Conservation (phyloP, 1,140 invertebrate genomes). For the Tetramorium simillimum region DNA sequence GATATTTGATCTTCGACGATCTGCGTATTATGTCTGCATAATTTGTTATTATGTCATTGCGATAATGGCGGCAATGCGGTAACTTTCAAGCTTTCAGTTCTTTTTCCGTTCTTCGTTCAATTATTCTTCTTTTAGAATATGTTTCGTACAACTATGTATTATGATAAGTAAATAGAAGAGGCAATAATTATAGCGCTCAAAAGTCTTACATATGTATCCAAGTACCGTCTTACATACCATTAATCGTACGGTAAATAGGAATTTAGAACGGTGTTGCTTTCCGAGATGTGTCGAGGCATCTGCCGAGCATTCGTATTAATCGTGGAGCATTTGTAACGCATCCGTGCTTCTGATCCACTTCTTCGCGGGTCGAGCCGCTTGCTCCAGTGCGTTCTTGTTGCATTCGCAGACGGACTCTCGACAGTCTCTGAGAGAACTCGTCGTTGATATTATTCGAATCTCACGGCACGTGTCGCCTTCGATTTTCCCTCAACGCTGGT, state of each 20-base stretch:
- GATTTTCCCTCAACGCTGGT: neutral
- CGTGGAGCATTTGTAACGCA: constrained; percentile 40
- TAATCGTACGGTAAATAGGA: neutral
- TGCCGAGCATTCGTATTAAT: constrained; percentile 31
- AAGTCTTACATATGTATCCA: neutral
- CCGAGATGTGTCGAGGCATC: neutral
- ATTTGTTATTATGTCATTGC: neutral
- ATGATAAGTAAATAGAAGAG: neutral
- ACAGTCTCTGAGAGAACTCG: neutral
- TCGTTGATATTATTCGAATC: neutral
- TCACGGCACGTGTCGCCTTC: neutral
- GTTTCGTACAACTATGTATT: neutral
- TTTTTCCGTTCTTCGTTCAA: neutral
- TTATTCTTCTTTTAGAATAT: neutral
- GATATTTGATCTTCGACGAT: neutral
- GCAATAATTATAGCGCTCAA: neutral
- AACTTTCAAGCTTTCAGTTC: neutral
- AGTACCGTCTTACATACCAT: neutral
- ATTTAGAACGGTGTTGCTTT: constrained; percentile 4
- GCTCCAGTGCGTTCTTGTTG: neutral
- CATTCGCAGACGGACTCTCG: neutral
- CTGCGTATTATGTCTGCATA: neutral
- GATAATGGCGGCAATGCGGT: no score
- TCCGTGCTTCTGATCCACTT: constrained; percentile 49
- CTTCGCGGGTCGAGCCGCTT: neutral